A percentile compares a stretch with the other conserved stretches of the same genome.
Conservation (phyloP, 2,888 invertebrate genomes). For the Cylindroiulus punctatus region DNA sequence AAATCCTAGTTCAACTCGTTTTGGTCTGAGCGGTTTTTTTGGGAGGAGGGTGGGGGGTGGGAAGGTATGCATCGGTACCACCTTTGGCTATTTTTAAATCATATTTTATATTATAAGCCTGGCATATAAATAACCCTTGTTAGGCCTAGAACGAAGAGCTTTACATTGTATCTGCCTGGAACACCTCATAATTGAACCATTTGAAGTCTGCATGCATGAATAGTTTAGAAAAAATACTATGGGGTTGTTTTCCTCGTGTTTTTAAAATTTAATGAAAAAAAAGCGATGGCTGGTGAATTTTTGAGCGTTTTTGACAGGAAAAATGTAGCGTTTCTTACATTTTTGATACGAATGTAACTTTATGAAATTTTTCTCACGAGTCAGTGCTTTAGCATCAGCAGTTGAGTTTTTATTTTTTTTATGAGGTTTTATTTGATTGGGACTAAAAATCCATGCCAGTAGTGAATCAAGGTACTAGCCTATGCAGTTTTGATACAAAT, state of each 20-base stretch:
- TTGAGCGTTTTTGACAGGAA: background rate
- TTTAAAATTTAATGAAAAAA: background rate
- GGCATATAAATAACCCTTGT: constrained; percentile 50
- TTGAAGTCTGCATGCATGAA: constrained; percentile 45
- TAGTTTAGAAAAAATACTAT: background rate
- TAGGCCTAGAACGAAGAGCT: background rate
- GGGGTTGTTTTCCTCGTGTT: constrained; percentile 25
- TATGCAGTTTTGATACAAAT: constrained; percentile 40
- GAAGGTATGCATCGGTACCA: background rate
- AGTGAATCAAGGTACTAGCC: too few relatives aligned
- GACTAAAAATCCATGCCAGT: background rate
- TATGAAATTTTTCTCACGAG: background rate
- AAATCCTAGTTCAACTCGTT: constrained; percentile 38
- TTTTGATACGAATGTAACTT: background rate
- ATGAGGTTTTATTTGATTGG: too few relatives aligned
- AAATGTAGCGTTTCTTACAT: background rate
- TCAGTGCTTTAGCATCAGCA: background rate
- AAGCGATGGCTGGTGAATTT: background rate
- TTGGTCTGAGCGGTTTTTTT: background rate
- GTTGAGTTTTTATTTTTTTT: background rate
- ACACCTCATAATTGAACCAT: constrained; percentile 44
- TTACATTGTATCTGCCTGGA: background rate
- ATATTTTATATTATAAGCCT: constrained; percentile 43
- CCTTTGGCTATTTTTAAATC: constrained; percentile 47
- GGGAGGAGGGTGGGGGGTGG: too few relatives aligned